Conservation (phyloP, 2,113 vertebrate species). For the Syrrhaptes paradoxus region DNA sequence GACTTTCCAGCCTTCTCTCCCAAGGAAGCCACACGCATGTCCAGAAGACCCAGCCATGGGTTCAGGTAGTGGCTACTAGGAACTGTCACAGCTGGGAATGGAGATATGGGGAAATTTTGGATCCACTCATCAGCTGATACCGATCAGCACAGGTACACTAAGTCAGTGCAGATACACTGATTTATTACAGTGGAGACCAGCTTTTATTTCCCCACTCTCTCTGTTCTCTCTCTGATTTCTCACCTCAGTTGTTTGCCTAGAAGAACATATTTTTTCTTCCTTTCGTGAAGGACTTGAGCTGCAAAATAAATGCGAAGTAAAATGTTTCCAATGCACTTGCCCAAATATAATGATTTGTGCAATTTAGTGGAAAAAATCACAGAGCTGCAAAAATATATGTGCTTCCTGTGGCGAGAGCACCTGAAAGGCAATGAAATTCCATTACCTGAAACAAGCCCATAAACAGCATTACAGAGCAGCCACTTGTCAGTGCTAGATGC, state of each 20-base stretch:
- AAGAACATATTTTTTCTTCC: neutral
- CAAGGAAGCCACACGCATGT: neutral
- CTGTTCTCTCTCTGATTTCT: neutral
- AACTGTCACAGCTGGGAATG: neutral
- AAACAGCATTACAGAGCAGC: constrained; percentile 51
- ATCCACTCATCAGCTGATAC: neutral
- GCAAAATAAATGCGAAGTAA: constrained; percentile 33
- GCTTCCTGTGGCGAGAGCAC: constrained; percentile 45
- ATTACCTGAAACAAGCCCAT: constrained; percentile 41
- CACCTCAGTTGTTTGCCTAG: neutral
- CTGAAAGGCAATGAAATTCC: constrained; percentile 57
- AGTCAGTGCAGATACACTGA: neutral
- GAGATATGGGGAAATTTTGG: neutral
- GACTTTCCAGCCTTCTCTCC: neutral
- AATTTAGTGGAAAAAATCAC: constrained; percentile 52
- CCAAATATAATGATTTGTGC: constrained; percentile 42
- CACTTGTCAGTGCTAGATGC: constrained; percentile 57
- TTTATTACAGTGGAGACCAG: neutral
- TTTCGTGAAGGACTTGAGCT: neutral
- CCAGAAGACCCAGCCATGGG: neutral
- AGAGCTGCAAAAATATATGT: constrained; percentile 46
- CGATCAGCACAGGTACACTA: neutral
- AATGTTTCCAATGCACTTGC: constrained; percentile 44
- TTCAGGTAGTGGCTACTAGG: neutral
- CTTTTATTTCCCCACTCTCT: neutral